Conservation (phyloP, 2,797 vertebrate genomes). For the Muscicapa striata region DNA sequence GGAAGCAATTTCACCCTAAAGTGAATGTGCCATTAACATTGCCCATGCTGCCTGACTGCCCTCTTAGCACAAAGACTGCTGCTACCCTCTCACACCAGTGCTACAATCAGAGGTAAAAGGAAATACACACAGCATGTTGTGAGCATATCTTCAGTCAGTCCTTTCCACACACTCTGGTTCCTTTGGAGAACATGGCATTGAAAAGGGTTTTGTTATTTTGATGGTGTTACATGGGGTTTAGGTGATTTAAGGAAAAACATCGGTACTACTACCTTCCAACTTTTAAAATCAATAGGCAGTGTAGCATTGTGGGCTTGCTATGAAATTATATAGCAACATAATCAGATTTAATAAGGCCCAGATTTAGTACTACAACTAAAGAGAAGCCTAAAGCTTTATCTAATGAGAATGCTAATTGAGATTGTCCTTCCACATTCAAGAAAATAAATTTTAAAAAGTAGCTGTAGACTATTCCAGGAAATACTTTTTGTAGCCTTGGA, state of each 20-base stretch:
- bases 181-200: not conserved
- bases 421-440: not conserved
- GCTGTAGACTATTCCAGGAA: not conserved
- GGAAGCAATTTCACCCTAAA: not conserved
- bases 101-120: not conserved
- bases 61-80: not conserved
- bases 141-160: not conserved
- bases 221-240: not conserved
- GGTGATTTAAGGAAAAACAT: not conserved
- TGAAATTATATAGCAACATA: not conserved
- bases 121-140: accelerated
- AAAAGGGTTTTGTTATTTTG: not conserved
- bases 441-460: not conserved
- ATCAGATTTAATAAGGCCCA: not conserved
- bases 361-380: not conserved
- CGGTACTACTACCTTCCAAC: not conserved
- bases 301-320: not conserved
- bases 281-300: not conserved
- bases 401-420: not conserved
- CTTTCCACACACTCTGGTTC: not conserved
- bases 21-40: not conserved
- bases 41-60: not conserved
- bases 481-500: not conserved
- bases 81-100: accelerated
- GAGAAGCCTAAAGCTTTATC: not conserved